These are phyloP conservation scores for Atherinosoma microstoma DNA, from an alignment of 2,797 vertebrate species.

Conservation along the genomic window DNA sequence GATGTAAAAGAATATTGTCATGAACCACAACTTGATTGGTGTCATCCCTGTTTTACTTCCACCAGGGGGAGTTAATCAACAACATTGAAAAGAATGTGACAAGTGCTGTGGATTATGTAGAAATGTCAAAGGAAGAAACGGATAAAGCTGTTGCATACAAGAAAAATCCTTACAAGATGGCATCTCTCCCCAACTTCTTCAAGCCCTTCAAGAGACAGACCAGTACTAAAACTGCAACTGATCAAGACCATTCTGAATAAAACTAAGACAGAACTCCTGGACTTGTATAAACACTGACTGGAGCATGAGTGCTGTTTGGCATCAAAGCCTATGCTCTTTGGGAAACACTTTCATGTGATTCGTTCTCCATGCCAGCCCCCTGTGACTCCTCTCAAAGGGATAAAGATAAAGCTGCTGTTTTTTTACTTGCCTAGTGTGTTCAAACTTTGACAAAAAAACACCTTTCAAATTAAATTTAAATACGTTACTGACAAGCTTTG, in stretches of 20 bases:
- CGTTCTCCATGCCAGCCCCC: background rate
- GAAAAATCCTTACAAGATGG: conserved; percentile 87
- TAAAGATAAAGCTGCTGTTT: background rate
- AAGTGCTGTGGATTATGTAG: conserved; percentile 85
- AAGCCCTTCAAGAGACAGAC: conserved; percentile 61
- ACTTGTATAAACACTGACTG: conserved; percentile 20
- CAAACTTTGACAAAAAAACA: too few species aligned
- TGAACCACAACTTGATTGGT: background rate
- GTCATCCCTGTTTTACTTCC: conserved; percentile 9
- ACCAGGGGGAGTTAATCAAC: conserved; percentile 92
- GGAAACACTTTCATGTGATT: conserved; percentile 8
- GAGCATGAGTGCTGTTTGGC: conserved; percentile 13
- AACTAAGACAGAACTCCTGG: conserved; percentile 27
- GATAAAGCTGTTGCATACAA: conserved; percentile 87
- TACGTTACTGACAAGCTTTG: background rate
- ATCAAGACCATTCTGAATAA: conserved; percentile 25
- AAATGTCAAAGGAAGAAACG: conserved; percentile 84
- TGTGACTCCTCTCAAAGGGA: background rate
- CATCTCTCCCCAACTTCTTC: conserved; percentile 69
- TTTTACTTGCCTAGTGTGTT: too few species aligned
- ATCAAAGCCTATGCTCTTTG: conserved; percentile 15
- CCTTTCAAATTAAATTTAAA: too few species aligned
- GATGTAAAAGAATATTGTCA: background rate
- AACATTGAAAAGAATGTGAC: conserved; percentile 92
- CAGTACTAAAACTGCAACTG: conserved; percentile 14